Evolutionary conservation across 2,888 invertebrate species (phyloP).

Genomic region (Eupithecia exiguata): DNA sequence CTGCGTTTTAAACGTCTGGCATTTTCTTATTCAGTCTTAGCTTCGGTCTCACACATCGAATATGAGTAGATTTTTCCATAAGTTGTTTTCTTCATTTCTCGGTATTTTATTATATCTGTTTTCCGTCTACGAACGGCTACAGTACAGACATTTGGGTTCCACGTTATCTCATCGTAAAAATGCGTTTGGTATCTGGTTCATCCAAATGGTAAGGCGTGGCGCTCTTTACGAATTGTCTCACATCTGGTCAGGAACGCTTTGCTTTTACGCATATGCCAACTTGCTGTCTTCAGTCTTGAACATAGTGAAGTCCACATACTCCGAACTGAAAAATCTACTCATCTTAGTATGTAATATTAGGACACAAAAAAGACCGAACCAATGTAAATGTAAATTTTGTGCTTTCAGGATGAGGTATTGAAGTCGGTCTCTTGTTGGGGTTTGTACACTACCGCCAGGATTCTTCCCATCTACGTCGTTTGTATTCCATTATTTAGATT

Average conservation of each 20-base stretch:
- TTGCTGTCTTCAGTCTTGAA: slow-evolving; percentile 27
- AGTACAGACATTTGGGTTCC: slow-evolving; percentile 21
- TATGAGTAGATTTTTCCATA: slow-evolving; percentile 57
- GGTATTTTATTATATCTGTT: slow-evolving; percentile 20
- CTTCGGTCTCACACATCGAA: slow-evolving; percentile 33
- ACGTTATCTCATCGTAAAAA: slow-evolving; percentile 25
- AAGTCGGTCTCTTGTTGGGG: slow-evolving; percentile 70
- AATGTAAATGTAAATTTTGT: slow-evolving; percentile 62
- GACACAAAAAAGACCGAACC: slow-evolving; percentile 32
- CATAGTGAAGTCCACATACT: slow-evolving; percentile 24
- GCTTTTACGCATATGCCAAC: slow-evolving; percentile 24
- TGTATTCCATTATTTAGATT: slow-evolving; percentile 43
- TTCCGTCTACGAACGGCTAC: slow-evolving; percentile 21
- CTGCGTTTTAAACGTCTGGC: slow-evolving; percentile 15
- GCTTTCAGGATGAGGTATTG: slow-evolving; percentile 70
- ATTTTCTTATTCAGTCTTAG: slow-evolving; percentile 23
- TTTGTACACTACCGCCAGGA: slow-evolving; percentile 64
- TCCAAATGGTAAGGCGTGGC: slow-evolving; percentile 27
- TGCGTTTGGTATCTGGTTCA: slow-evolving; percentile 36
- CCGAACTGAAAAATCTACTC: slow-evolving; percentile 55
- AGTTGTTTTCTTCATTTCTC: slow-evolving; percentile 16
- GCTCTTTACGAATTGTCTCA: slow-evolving; percentile 22
- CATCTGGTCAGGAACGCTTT: slow-evolving; percentile 27
- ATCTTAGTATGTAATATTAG: slow-evolving; percentile 42
- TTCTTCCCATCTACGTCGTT: slow-evolving; percentile 53